A percentile compares a stretch with the other conserved stretches of the same genome.
Evolutionary conservation across 2,888 invertebrate species (phyloP).

Genomic region (Catocala fraxini): DNA sequence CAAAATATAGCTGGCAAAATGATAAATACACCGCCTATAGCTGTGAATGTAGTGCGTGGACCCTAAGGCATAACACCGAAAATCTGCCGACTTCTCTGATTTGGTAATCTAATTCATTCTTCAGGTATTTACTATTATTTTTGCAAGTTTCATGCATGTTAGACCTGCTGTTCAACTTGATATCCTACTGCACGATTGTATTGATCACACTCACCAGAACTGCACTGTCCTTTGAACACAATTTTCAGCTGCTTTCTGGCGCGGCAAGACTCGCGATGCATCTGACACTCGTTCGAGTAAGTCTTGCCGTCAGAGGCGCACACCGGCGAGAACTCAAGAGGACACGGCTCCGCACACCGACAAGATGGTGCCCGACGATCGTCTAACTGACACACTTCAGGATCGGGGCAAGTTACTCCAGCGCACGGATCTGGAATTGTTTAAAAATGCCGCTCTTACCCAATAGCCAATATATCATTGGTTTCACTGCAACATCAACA

Average conservation of each 20-base stretch:
- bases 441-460: no score
- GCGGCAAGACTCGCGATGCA: conserved; percentile 94
- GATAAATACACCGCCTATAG: no score
- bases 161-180: no score
- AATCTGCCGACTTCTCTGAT: no score
- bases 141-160: no score
- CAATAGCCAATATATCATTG: no score
- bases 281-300: conserved; percentile 94
- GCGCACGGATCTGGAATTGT: conserved; percentile 92
- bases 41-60: no score
- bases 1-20: no score
- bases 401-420: conserved; percentile 92
- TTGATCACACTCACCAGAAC: conserved; percentile 87
- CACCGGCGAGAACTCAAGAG: conserved; percentile 92
- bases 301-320: conserved; percentile 94
- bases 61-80: no score
- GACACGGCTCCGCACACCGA: conserved; percentile 93
- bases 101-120: no score
- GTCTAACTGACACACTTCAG: conserved; percentile 95
- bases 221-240: conserved; percentile 94
- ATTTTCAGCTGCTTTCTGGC: conserved; percentile 91
- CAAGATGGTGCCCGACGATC: conserved; percentile 92
- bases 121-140: no score
- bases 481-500: no score
- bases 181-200: background rate